phyloP scores from a whole-genome alignment of 2,113 vertebrate species.

The Passer montanus region DNA sequence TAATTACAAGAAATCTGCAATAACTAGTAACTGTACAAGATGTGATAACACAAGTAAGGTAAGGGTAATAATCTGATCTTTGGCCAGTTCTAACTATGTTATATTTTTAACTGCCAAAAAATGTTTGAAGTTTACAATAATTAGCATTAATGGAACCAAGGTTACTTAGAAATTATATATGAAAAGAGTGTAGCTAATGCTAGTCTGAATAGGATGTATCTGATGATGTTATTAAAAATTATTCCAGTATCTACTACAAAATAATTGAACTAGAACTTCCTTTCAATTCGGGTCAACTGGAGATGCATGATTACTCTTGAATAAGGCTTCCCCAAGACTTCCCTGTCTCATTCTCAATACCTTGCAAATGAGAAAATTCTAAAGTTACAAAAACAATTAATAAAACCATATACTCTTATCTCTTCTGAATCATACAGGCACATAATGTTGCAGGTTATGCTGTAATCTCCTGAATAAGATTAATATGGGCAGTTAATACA shows the following conservation, averaged over 20 bases:
- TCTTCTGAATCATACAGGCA: background rate
- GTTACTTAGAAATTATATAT: background rate
- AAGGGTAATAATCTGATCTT: background rate
- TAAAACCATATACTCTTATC: background rate
- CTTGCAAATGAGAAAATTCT: background rate
- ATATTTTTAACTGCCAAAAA: background rate
- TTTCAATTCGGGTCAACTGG: background rate
- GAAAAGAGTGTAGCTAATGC: background rate
- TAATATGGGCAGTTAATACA: background rate
- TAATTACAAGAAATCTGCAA: background rate
- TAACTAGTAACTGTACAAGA: background rate
- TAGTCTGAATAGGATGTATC: background rate
- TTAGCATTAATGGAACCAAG: background rate
- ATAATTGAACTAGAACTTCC: background rate
- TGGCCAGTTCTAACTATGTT: background rate
- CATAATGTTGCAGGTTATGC: background rate
- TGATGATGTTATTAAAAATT: background rate
- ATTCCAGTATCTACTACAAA: background rate
- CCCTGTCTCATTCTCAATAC: background rate
- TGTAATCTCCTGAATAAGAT: background rate
- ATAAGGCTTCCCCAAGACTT: background rate
- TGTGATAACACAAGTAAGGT: background rate
- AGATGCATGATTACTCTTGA: conserved; percentile 32
- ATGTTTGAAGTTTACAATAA: background rate
- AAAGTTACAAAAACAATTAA: background rate